Conservation (phyloP, 2,113 vertebrate species). For the Microtus ochrogaster region DNA sequence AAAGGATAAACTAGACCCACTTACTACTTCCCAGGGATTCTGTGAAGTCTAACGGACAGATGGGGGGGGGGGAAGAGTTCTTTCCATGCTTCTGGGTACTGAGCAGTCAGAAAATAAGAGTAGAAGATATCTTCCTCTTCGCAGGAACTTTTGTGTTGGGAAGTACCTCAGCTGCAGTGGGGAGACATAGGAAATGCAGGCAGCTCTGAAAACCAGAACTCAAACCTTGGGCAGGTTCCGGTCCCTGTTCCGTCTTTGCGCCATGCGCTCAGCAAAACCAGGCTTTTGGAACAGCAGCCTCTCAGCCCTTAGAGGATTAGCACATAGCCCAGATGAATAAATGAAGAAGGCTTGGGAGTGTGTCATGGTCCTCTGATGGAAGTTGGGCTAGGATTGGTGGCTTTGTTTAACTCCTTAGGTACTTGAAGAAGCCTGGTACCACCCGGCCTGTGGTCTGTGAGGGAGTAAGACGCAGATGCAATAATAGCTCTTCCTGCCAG, state of each 20-base stretch:
- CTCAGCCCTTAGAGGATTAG: neutral
- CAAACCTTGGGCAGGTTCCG: neutral
- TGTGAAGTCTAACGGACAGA: neutral
- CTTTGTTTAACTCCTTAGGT: slow-evolving; percentile 45
- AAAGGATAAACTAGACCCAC: neutral
- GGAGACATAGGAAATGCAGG: neutral
- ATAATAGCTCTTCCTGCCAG: slow-evolving; percentile 55
- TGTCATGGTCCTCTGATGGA: neutral
- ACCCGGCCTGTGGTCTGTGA: neutral
- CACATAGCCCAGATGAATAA: neutral
- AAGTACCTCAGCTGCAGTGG: neutral
- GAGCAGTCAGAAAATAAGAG: neutral
- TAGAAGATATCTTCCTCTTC: neutral
- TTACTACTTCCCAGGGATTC: neutral
- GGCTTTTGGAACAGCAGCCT: neutral
- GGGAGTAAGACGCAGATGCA: neutral
- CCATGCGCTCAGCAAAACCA: neutral
- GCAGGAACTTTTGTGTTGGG: neutral
- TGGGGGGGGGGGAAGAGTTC: neutral
- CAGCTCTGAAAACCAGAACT: neutral
- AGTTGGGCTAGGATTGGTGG: neutral
- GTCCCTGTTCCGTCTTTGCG: neutral
- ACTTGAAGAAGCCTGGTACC: neutral
- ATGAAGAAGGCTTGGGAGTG: neutral
- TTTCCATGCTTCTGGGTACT: neutral